phyloP scores from a whole-genome alignment of 2,888 invertebrate species.

The Thymelicus acteon region DNA sequence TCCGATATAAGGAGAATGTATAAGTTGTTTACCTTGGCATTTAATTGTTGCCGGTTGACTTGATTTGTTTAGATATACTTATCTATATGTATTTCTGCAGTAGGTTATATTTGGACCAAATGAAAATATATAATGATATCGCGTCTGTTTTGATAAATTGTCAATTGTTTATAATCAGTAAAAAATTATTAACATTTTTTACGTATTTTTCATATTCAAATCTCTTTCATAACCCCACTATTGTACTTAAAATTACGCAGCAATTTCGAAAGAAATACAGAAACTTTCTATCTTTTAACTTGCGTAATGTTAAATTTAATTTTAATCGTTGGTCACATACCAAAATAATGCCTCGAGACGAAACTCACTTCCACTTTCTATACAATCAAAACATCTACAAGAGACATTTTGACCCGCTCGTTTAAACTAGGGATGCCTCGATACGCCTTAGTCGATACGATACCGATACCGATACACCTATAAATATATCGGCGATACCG shows the following conservation, averaged over 20 bases:
- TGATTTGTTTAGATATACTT: constrained; percentile 41
- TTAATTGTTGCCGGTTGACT: constrained; percentile 50
- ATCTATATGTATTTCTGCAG: constrained; percentile 36
- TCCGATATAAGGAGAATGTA: constrained; percentile 61
- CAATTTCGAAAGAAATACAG: neutral
- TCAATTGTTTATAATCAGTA: too few relatives aligned
- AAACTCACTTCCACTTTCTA: constrained; percentile 12
- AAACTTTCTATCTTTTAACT: neutral
- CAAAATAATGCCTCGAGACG: neutral
- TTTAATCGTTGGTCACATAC: constrained; percentile 1
- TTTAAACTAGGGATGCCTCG: neutral
- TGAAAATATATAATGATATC: constrained; percentile 38
- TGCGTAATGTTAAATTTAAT: neutral
- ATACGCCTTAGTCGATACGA: too few relatives aligned
- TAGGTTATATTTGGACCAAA: constrained; percentile 35
- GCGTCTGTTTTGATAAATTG: too few relatives aligned
- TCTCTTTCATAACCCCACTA: too few relatives aligned
- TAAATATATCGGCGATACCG: too few relatives aligned
- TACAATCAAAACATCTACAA: neutral
- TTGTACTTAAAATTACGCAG: neutral
- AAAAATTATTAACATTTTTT: too few relatives aligned
- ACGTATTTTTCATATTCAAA: too few relatives aligned
- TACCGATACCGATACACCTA: too few relatives aligned
- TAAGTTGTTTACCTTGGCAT: constrained; percentile 78
- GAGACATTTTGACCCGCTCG: constrained; percentile 3